Percentiles rank a stretch among this genome's conserved stretches.
These are phyloP conservation scores for Holocentrus rufus DNA, from an alignment of 2,797 vertebrate species.

Conservation along the genomic window DNA sequence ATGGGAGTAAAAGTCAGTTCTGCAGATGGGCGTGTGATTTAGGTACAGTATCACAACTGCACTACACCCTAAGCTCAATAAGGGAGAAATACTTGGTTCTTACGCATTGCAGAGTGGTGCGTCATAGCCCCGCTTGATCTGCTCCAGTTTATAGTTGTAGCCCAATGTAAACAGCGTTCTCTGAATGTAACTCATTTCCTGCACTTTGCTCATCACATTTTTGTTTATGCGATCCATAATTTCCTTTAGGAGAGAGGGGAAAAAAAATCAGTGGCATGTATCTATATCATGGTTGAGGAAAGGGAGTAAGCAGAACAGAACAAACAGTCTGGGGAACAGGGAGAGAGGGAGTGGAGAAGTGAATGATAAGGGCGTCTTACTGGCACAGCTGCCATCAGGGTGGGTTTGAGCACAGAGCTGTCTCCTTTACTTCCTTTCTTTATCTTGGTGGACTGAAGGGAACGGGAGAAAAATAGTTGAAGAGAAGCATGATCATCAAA, in stretches of 20 bases:
- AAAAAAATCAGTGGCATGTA: background rate
- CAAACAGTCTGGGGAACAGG: background rate
- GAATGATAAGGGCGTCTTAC: conserved; percentile 72
- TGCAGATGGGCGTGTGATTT: background rate
- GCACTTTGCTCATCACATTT: conserved; percentile 98
- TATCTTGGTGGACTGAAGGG: conserved; percentile 94
- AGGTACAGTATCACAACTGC: background rate
- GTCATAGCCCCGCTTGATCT: conserved; percentile 95
- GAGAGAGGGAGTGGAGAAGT: background rate
- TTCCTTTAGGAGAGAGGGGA: conserved; percentile 83
- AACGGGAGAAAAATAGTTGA: conserved; percentile 31
- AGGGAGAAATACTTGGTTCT: conserved; percentile 65
- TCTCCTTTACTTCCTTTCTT: conserved; percentile 98
- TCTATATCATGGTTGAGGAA: background rate
- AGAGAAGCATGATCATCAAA: background rate
- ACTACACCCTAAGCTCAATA: background rate
- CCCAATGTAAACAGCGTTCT: conserved; percentile 95
- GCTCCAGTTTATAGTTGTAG: conserved; percentile 95
- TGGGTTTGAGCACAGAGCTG: conserved; percentile 89
- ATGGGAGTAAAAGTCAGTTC: background rate
- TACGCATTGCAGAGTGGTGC: conserved; percentile 96
- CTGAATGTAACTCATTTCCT: conserved; percentile 95
- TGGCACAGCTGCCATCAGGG: conserved; percentile 96
- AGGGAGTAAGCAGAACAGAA: background rate
- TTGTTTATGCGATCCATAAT: conserved; percentile 99